phyloP scores from a whole-genome alignment of 2,797 vertebrate species.

The Labroides dimidiatus region DNA sequence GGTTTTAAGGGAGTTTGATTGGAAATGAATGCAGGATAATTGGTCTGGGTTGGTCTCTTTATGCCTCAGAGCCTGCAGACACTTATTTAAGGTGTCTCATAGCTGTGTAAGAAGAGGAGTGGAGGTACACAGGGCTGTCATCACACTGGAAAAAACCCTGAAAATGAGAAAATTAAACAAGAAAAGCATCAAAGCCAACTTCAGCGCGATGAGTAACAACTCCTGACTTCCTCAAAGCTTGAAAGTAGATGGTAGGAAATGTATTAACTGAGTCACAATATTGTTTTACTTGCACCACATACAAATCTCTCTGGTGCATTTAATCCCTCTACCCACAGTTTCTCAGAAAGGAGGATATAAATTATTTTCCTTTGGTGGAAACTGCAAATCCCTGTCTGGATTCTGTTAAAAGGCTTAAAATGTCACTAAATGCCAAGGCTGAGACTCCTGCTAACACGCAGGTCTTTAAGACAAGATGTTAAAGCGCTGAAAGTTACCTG shows the following conservation, averaged over 20 bases:
- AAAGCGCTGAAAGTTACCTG: slow-evolving; percentile 86
- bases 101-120: slow-evolving; percentile 27
- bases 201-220: slow-evolving; percentile 69
- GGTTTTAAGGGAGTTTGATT: slow-evolving; percentile 59
- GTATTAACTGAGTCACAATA: slow-evolving; percentile 83
- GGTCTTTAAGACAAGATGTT: slow-evolving; percentile 86
- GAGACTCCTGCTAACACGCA: slow-evolving; percentile 83
- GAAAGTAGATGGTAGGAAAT: slow-evolving; percentile 74
- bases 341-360: slow-evolving; percentile 84
- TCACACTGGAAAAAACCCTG: slow-evolving; percentile 39
- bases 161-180: slow-evolving; percentile 67
- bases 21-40: slow-evolving; percentile 54
- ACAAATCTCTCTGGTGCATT: slow-evolving; percentile 82
- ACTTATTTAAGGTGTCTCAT: slow-evolving; percentile 38
- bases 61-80: slow-evolving; percentile 31
- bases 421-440: slow-evolving; percentile 90
- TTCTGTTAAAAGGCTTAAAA: slow-evolving; percentile 91
- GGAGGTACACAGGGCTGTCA: slow-evolving; percentile 54
- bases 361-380: slow-evolving; percentile 87
- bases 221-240: slow-evolving; percentile 71
- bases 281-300: slow-evolving; percentile 83
- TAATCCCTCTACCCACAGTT: slow-evolving; percentile 86
- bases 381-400: slow-evolving; percentile 86
- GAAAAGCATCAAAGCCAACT: slow-evolving; percentile 73
- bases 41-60: slow-evolving; percentile 50